phyloP scores from a whole-genome alignment of 1,140 invertebrate genomes.

The Aphidius ervi region DNA sequence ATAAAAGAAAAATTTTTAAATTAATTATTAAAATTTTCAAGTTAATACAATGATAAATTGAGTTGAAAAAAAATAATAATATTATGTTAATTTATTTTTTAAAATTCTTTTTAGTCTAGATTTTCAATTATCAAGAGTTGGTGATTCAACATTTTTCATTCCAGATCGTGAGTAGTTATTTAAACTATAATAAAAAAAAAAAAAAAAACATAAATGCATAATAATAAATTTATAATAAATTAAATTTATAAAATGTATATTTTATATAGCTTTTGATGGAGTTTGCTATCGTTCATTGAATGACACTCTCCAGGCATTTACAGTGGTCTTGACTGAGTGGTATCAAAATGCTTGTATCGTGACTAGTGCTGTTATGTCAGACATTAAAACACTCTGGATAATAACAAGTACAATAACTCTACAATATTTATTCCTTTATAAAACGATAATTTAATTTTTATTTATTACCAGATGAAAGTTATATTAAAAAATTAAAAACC shows the following conservation, averaged over 20 bases:
- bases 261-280: constrained; percentile 3
- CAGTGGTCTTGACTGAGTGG: constrained; percentile 11
- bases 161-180: constrained; percentile 1
- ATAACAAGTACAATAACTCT: constrained; percentile 28
- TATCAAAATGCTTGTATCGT: constrained; percentile 16
- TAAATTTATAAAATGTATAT: background rate
- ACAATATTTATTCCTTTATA: constrained; percentile 10
- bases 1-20: too few relatives aligned
- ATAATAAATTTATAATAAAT: background rate
- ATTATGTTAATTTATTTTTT: too few relatives aligned
- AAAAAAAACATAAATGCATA: background rate
- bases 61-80: too few relatives aligned
- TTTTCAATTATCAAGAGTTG: background rate
- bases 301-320: constrained; percentile 5
- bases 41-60: too few relatives aligned
- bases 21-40: too few relatives aligned
- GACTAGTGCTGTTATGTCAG: constrained; percentile 21
- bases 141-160: constrained; percentile 6
- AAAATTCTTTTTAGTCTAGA: constrained; percentile 4
- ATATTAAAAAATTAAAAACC: constrained; percentile 26
- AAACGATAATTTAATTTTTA: constrained; percentile 18
- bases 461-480: constrained; percentile 25
- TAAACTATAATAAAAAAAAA: background rate
- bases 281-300: background rate
- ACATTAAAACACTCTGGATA: constrained; percentile 29